Base-by-base conservation (phyloP, 2,113 vertebrate species). In the Pogonocichla stellata region DNA sequence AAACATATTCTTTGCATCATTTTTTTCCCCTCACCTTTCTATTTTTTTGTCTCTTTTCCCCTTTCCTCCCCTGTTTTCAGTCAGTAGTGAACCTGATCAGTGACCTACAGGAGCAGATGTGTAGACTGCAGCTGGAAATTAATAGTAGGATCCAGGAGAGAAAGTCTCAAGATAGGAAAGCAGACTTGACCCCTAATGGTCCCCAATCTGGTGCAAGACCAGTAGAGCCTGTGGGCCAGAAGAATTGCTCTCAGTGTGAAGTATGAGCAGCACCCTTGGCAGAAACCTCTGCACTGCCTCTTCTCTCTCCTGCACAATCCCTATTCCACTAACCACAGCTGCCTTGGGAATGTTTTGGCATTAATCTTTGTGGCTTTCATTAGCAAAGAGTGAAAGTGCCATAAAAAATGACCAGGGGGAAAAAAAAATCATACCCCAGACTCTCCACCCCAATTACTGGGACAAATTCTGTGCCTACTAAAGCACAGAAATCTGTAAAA, bases 61-160 rank as follows among this genome's bases (percentile, higher is more conserved):
- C 69, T 96, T 83, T 96, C 82, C 96, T 91, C 97, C 86, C 69
- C 47, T 92, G 93, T 98, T 98, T 98, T 95, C 98, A 99, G 99
- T 99, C 98, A 50, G 98, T 99, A 97, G 99, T 99, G 97, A 99
- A 99, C 98, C 98, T 99, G 98, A 99, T 99, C 98, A 99, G 99
- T 97, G 99, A 99, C 96, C 99, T 99, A 65, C 99, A 99, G 98
- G 99, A 99, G 96, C 99, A 99, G 98, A 99, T 99, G 99, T 99
- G 99, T 98, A 98, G 97, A 98, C 98, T 99, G 96, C 99, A 99
- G 96, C 98, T 99, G 98, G 99, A 99, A 97, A 99, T 99, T 98
- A 99, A 98, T 98, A 98, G 95, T 98, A 99, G 98, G 97, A 99
- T 99, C 97, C 98, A 99, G 97, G 99, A 99, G 98, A 99, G 99